Percentiles rank a stretch among this genome's conserved stretches.
phyloP scores from a whole-genome alignment of 2,888 invertebrate genomes.

The Himalopsyche tibetana region DNA sequence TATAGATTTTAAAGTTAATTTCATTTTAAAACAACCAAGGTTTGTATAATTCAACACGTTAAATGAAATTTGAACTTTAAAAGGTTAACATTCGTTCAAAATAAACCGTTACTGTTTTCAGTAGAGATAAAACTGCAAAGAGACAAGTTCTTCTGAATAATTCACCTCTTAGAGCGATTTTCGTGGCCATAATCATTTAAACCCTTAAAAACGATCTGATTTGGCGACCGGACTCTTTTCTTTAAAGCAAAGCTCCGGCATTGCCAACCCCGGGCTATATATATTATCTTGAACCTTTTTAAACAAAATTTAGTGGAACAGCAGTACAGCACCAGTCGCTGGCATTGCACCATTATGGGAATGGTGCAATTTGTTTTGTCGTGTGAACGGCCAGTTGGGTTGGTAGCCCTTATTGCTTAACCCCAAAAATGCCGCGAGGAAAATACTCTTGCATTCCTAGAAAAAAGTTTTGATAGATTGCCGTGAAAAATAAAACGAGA shows the following conservation, averaged over 20 bases:
- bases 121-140: not conserved
- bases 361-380: constrained; percentile 57
- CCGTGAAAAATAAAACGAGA: too few species aligned
- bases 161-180: not conserved
- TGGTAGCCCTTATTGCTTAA: constrained; percentile 3
- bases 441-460: not conserved
- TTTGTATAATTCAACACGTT: too few species aligned
- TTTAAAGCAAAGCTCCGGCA: constrained; percentile 12
- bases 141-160: not conserved
- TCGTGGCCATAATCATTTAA: not conserved
- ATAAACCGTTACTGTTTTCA: too few species aligned
- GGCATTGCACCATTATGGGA: constrained; percentile 31
- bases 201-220: not conserved
- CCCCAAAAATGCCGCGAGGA: constrained; percentile 21
- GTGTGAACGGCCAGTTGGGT: constrained; percentile 59
- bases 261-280: constrained; percentile 26
- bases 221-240: constrained; percentile 32
- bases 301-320: constrained; percentile 51
- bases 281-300: constrained; percentile 49
- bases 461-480: not conserved
- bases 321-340: constrained; percentile 42
- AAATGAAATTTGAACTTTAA: too few species aligned
- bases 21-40: too few species aligned
- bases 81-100: too few species aligned
- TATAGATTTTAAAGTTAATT: too few species aligned